These are phyloP conservation scores for Lepidochrysops patricia DNA, from an alignment of 2,888 invertebrate genomes.

Conservation along the genomic window DNA sequence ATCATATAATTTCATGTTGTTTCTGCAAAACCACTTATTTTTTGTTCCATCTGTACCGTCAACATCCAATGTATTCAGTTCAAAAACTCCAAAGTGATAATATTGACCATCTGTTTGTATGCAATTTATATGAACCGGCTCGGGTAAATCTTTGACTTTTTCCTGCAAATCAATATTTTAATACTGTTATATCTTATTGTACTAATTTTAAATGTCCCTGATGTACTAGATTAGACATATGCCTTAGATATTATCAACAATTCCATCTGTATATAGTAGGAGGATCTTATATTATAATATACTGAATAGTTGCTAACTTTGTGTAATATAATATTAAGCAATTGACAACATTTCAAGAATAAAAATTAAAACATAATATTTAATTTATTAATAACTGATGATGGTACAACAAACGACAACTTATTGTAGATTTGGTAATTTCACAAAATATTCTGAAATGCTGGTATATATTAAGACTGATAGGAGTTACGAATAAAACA, in stretches of 20 bases:
- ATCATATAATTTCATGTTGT: slow-evolving; percentile 77
- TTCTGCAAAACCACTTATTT: slow-evolving; percentile 87
- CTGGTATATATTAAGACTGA: background rate
- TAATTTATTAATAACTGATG: background rate
- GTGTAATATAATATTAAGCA: background rate
- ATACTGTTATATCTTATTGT: slow-evolving; percentile 20
- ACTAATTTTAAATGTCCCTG: slow-evolving; percentile 18
- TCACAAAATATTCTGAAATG: background rate
- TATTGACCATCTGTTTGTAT: slow-evolving; percentile 85
- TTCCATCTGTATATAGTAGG: background rate
- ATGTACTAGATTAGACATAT: background rate
- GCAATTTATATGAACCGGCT: slow-evolving; percentile 88
- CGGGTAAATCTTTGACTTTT: slow-evolving; percentile 77
- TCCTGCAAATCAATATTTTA: slow-evolving; percentile 51
- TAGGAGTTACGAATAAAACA: background rate
- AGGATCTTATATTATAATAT: background rate
- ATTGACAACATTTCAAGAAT: background rate
- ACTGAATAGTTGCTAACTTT: background rate
- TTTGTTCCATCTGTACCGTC: slow-evolving; percentile 72
- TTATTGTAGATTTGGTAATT: background rate
- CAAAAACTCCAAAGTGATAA: slow-evolving; percentile 88
- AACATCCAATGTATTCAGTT: slow-evolving; percentile 86
- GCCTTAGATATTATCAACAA: background rate
- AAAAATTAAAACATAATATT: background rate
- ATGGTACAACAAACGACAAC: background rate